Percentiles rank a stretch among this genome's conserved stretches.
Conservation (phyloP, 2,113 vertebrate genomes). For the Ailurus styani region DNA sequence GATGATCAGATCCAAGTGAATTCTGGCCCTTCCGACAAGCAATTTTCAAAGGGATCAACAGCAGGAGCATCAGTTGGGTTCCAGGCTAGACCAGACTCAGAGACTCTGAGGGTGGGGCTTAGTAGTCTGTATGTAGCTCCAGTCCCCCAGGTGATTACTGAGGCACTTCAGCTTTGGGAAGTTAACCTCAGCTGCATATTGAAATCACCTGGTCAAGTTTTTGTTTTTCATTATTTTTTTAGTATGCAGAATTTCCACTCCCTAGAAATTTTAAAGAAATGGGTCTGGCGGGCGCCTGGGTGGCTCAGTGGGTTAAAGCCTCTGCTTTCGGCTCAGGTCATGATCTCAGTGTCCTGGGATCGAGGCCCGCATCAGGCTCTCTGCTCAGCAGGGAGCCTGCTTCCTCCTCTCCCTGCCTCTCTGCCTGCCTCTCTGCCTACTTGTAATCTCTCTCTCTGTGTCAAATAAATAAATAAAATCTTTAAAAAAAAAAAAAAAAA, state of each 20-base stretch:
- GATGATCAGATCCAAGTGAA: neutral
- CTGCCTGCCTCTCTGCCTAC: too few species aligned
- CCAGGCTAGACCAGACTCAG: neutral
- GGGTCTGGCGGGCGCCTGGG: too few species aligned
- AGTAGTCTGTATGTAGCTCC: neutral
- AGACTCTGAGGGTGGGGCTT: neutral
- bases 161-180: neutral
- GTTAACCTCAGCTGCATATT: neutral
- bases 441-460: too few species aligned
- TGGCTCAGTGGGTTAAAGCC: too few species aligned
- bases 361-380: too few species aligned
- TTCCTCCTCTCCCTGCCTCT: too few species aligned
- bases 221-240: neutral
- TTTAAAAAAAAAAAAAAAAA: too few species aligned
- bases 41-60: neutral
- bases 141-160: neutral
- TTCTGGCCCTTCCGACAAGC: neutral
- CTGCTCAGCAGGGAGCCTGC: too few species aligned
- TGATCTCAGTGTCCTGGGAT: too few species aligned
- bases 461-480: too few species aligned
- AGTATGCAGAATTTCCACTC: neutral
- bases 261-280: neutral
- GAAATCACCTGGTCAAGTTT: neutral
- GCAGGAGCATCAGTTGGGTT: rapidly evolving
- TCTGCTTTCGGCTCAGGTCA: too few species aligned